Percentiles rank a stretch among this genome's conserved stretches.
phyloP scores from a whole-genome alignment of 2,113 vertebrate genomes.

The Melanerpes formicivorus region DNA sequence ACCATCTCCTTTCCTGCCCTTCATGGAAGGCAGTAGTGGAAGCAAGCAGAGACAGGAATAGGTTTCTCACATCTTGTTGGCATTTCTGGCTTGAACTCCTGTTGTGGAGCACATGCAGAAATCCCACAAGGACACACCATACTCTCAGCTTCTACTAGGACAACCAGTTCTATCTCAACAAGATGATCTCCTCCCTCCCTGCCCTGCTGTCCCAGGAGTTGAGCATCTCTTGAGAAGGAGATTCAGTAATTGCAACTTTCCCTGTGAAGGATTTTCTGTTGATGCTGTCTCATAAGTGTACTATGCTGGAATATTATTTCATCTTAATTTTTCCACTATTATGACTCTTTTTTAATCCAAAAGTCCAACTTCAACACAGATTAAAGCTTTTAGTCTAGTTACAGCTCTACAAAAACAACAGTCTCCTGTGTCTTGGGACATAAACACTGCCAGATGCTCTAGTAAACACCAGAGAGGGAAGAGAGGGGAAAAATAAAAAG shows the following conservation, averaged over 20 bases:
- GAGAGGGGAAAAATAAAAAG: neutral
- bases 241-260: neutral
- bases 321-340: constrained; percentile 40
- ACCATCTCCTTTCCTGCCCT: neutral
- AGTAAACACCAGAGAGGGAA: constrained; percentile 30
- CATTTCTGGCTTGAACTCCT: neutral
- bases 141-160: neutral
- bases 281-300: neutral
- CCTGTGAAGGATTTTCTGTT: neutral
- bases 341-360: constrained; percentile 31
- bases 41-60: neutral
- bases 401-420: constrained; percentile 56
- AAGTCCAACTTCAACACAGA: constrained; percentile 53
- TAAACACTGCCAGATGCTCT: constrained; percentile 61
- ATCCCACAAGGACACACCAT: neutral
- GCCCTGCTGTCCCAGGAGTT: neutral
- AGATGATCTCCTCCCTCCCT: neutral
- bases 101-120: neutral
- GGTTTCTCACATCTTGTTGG: neutral
- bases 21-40: neutral
- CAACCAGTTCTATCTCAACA: neutral
- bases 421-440: constrained; percentile 42
- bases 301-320: constrained; percentile 24
- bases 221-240: neutral
- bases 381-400: constrained; percentile 50